Conservation (phyloP, 2,888 invertebrate species). For the Sicus ferrugineus region DNA sequence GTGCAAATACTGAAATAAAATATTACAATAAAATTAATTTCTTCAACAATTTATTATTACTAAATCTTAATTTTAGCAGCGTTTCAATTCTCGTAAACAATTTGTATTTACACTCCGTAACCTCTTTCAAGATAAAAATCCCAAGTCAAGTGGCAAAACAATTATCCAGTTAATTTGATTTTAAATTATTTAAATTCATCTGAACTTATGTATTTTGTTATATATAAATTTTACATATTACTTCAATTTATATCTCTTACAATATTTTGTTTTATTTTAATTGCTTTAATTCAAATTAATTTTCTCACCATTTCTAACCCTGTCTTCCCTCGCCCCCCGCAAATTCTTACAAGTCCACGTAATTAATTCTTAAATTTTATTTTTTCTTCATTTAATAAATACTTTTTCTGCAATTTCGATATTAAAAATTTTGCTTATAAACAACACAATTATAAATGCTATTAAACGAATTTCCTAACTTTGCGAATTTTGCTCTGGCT, state of each 20-base stretch:
- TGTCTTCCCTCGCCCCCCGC: background rate
- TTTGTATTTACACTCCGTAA: too few relatives aligned
- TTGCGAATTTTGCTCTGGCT: background rate
- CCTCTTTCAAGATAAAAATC: too few relatives aligned
- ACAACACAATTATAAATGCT: background rate
- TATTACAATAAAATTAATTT: too few relatives aligned
- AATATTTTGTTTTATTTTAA: background rate
- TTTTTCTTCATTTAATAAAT: background rate
- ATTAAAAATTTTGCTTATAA: background rate
- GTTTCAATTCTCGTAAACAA: too few relatives aligned
- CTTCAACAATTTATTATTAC: too few relatives aligned
- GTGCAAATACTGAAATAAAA: too few relatives aligned
- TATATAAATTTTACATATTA: background rate
- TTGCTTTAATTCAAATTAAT: background rate
- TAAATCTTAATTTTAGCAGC: too few relatives aligned
- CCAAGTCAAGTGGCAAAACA: too few relatives aligned
- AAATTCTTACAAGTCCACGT: background rate
- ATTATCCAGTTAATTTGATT: too few relatives aligned
- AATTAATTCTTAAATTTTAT: background rate
- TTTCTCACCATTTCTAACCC: background rate
- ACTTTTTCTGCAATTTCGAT: background rate
- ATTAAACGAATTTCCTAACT: background rate
- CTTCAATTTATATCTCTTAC: background rate
- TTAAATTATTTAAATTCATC: too few relatives aligned
- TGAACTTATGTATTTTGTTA: too few relatives aligned